Evolutionary conservation across 2,797 vertebrate species (phyloP).

Genomic region (Eulemur coronatus): DNA sequence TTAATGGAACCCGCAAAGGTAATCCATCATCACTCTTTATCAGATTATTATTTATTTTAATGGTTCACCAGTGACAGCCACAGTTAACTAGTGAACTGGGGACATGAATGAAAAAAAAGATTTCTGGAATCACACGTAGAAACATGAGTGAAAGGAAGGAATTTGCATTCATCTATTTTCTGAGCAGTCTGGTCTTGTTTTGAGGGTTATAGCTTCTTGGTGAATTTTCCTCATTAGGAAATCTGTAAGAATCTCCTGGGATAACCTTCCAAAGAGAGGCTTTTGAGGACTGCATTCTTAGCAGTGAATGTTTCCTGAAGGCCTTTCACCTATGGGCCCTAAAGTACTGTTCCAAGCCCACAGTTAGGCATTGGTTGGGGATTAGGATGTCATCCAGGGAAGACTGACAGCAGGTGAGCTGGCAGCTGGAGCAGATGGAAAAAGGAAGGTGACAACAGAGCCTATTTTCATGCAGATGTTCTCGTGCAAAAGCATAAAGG

Average conservation of each 20-base stretch:
- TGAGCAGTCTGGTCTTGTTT: slow-evolving; percentile 11
- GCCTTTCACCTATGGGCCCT: slow-evolving; percentile 26
- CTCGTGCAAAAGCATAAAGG: not conserved
- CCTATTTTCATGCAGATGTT: slow-evolving; percentile 43
- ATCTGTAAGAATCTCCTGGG: not conserved
- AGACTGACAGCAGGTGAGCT: slow-evolving; percentile 51
- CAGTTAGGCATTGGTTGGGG: slow-evolving; percentile 29
- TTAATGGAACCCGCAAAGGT: slow-evolving; percentile 52
- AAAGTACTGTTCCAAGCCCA: not conserved
- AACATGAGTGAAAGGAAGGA: not conserved
- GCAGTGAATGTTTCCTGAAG: not conserved
- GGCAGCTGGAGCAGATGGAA: slow-evolving; percentile 63
- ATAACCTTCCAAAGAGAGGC: not conserved
- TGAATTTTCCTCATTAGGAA: slow-evolving; percentile 36
- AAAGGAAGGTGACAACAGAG: slow-evolving; percentile 28
- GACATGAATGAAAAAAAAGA: slow-evolving; percentile 55
- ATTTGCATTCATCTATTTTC: slow-evolving; percentile 27
- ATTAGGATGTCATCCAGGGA: not conserved
- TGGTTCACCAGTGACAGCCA: slow-evolving; percentile 55
- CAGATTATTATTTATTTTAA: slow-evolving; percentile 76
- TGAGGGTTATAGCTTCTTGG: slow-evolving; percentile 35
- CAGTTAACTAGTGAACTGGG: slow-evolving; percentile 63
- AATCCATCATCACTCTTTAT: slow-evolving; percentile 63
- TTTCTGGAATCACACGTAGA: slow-evolving; percentile 47
- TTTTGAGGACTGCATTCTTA: not conserved